Base-by-base conservation (phyloP, 2,113 vertebrate species). In the Poicephalus gulielmi region DNA sequence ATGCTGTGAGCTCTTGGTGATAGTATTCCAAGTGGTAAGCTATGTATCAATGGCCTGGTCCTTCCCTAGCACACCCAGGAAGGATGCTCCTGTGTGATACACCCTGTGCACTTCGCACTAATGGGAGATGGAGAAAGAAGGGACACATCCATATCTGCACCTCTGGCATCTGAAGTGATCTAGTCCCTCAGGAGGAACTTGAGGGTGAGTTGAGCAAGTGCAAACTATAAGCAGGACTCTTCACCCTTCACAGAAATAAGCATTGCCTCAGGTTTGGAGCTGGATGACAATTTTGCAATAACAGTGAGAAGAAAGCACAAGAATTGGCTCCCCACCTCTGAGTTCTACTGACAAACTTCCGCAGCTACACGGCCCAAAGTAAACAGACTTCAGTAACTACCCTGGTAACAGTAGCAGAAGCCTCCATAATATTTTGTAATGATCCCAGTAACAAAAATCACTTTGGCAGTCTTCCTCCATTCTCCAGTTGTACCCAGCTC, bases 21-120 rank as follows among this genome's bases (percentile, higher is more conserved):
- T 9, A 11, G 9, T 15, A 60, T 39, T 78, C 80, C 75, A 66
- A 89, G 28, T 3, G 2, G 8, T 9, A 52, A 50, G 37, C 23
- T 27, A 47, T 6, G 23, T 39, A 20, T 35, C 17, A 88, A 43
- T 0, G 1, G 10, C 15, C 66, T 19, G 25, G 53, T 75, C 39
- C 8, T 52, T 6, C 15, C 41, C 25, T 7, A 31, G 19, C 43
- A 70, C 37, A 37, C 17, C 49, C 17, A 47, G 28, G 16, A 63
- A 49, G 10, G 9, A 30, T 1, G 0, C 37, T 50, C 16, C 14
- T 23, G 3, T 8, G 23, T 35, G 46, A 59, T 10, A 14, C 33
- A 43, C 7, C 28, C 57, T 31, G 25, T 11, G 22, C 19, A 3
- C 17, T 23, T 46, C 33, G 53, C 23, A 31, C 47, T 68, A 35